Evolutionary conservation across 2,113 vertebrate genomes (phyloP).

Genomic region (Microcebus jonahi): DNA sequence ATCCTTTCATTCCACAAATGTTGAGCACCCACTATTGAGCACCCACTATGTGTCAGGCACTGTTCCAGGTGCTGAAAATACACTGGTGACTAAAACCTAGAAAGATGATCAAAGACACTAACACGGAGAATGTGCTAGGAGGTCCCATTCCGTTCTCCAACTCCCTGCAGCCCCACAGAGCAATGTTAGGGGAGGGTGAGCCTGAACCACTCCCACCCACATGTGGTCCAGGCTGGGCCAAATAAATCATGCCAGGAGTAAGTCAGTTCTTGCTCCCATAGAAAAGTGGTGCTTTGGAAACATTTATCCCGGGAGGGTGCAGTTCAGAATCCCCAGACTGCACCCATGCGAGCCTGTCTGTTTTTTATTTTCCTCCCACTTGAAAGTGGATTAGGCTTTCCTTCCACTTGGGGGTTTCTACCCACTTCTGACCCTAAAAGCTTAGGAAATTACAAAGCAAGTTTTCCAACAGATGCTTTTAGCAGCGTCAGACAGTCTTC

Average conservation of each 20-base stretch:
- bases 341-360: not conserved
- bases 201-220: not conserved
- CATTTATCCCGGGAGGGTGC: not conserved
- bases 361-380: constrained; percentile 70
- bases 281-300: not conserved
- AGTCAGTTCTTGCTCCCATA: not conserved
- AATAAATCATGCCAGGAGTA: not conserved
- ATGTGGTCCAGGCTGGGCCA: not conserved
- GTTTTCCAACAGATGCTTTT: constrained; percentile 50
- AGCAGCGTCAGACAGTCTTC: constrained; percentile 11
- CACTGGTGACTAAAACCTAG: not conserved
- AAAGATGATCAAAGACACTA: not conserved
- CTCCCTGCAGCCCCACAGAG: not conserved
- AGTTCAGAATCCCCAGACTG: not conserved
- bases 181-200: accelerated
- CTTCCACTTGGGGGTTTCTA: constrained; percentile 62
- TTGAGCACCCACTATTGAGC: not conserved
- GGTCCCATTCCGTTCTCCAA: accelerated
- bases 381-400: constrained; percentile 25
- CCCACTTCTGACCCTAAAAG: constrained; percentile 56
- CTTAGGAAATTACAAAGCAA: constrained; percentile 69
- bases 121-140: accelerated
- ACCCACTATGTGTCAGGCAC: not conserved
- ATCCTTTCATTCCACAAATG: not conserved
- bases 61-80: not conserved